These are phyloP conservation scores for Cryptocephalus moraei DNA, from an alignment of 2,888 invertebrate species.

Conservation along the genomic window DNA sequence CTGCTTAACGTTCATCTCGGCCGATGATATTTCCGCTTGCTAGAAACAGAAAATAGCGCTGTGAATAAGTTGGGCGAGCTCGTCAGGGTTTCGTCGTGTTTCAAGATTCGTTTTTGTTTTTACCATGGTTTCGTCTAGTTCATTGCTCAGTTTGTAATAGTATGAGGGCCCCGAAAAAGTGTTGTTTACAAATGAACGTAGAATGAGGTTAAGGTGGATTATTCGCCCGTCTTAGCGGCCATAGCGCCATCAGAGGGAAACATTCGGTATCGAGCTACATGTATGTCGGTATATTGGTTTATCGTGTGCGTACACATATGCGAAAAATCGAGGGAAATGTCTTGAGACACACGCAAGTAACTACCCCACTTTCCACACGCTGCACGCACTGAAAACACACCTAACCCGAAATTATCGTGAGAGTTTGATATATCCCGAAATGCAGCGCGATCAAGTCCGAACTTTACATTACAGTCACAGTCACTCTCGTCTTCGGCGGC, in stretches of 20 bases:
- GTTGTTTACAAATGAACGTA: slow-evolving; percentile 26
- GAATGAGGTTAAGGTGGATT: slow-evolving; percentile 37
- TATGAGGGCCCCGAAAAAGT: slow-evolving; percentile 2
- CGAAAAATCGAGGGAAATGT: slow-evolving; percentile 14
- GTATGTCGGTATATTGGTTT: slow-evolving; percentile 21
- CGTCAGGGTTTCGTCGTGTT: slow-evolving; percentile 9
- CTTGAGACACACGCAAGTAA: slow-evolving; percentile 18
- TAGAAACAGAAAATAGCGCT: no score
- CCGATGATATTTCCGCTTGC: slow-evolving; percentile 1
- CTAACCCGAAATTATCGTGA: slow-evolving; percentile 13
- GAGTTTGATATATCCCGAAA: slow-evolving; percentile 16
- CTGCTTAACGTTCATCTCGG: slow-evolving; percentile 47
- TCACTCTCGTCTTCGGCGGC: no score
- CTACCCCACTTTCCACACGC: slow-evolving; percentile 13
- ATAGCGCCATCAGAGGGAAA: slow-evolving; percentile 35
- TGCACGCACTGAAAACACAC: slow-evolving; percentile 9
- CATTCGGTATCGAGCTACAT: slow-evolving; percentile 32
- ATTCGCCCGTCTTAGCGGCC: slow-evolving; percentile 37
- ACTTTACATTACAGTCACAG: slow-evolving; percentile 2
- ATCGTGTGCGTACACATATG: slow-evolving; percentile 2
- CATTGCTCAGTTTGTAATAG: no score
- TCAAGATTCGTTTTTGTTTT: slow-evolving; percentile 11
- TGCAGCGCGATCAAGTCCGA: slow-evolving; percentile 25
- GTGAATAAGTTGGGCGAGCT: slow-evolving; percentile 5
- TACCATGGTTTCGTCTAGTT: neutral